phyloP scores from a whole-genome alignment of 2,113 vertebrate species.

The Forbesichthys agassizii region DNA sequence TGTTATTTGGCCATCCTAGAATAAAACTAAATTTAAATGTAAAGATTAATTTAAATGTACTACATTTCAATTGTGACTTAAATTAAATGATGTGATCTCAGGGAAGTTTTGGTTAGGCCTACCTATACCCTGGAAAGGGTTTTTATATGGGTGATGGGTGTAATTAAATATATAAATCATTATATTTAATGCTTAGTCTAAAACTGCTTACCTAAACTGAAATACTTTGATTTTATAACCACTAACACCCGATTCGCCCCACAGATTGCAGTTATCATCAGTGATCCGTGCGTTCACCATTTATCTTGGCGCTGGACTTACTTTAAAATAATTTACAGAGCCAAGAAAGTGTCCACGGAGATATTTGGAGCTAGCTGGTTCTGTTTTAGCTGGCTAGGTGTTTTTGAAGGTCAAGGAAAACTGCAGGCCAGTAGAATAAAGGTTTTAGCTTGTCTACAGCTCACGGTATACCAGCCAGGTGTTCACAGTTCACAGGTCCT shows the following conservation, averaged over 20 bases:
- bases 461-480: conserved; percentile 17
- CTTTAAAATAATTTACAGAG: background rate
- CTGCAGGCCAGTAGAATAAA: conserved; percentile 28
- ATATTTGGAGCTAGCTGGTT: conserved; percentile 10
- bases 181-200: no score
- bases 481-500: conserved; percentile 50
- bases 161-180: no score
- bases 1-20: no score
- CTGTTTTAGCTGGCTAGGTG: background rate
- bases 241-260: background rate
- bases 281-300: background rate
- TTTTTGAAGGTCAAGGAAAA: conserved; percentile 43
- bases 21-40: no score
- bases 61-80: no score
- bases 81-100: no score
- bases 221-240: background rate
- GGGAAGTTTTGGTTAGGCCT: no score
- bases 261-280: conserved; percentile 1
- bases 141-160: no score
- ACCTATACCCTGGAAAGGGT: no score
- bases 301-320: conserved; percentile 21
- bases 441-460: conserved; percentile 32
- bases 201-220: no score
- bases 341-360: conserved; percentile 7
- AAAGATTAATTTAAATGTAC: no score